Conservation (phyloP, 2,113 vertebrate genomes). For the Nibea albiflora region DNA sequence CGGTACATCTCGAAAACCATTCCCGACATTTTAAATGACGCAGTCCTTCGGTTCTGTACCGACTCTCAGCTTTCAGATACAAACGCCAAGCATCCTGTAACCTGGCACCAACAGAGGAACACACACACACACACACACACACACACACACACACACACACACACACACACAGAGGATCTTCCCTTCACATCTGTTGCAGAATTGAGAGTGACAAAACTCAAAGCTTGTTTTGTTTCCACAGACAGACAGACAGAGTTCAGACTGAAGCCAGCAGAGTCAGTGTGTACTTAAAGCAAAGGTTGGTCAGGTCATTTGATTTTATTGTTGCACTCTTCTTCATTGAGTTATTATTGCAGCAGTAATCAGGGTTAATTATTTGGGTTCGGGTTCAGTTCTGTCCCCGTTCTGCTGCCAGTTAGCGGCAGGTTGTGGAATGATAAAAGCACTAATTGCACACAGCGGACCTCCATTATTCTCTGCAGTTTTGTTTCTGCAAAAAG, state of each 20-base stretch:
- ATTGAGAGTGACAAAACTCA: slow-evolving; percentile 25
- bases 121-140: slow-evolving; percentile 8
- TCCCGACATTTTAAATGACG: slow-evolving; percentile 1
- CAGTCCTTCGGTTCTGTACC: not conserved
- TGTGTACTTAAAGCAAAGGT: not conserved
- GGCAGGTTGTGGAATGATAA: slow-evolving; percentile 42
- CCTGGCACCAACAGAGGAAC: not conserved
- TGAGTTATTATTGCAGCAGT: not conserved
- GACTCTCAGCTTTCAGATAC: not conserved
- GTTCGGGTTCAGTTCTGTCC: not conserved
- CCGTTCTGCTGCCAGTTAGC: slow-evolving; percentile 33
- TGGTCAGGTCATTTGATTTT: not conserved
- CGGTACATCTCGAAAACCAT: not conserved
- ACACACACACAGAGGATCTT: slow-evolving; percentile 9
- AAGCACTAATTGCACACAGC: slow-evolving; percentile 57
- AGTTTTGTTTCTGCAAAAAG: slow-evolving; percentile 22
- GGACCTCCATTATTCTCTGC: slow-evolving; percentile 39
- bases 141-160: not conserved
- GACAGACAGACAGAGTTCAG: slow-evolving; percentile 15
- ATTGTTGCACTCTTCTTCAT: not conserved
- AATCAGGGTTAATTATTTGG: not conserved
- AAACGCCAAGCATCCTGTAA: not conserved
- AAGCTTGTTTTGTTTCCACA: slow-evolving; percentile 31
- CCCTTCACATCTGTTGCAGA: slow-evolving; percentile 3
- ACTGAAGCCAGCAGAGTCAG: slow-evolving; percentile 20